phyloP scores from a whole-genome alignment of 2,113 vertebrate genomes.

The Centropristis striata region DNA sequence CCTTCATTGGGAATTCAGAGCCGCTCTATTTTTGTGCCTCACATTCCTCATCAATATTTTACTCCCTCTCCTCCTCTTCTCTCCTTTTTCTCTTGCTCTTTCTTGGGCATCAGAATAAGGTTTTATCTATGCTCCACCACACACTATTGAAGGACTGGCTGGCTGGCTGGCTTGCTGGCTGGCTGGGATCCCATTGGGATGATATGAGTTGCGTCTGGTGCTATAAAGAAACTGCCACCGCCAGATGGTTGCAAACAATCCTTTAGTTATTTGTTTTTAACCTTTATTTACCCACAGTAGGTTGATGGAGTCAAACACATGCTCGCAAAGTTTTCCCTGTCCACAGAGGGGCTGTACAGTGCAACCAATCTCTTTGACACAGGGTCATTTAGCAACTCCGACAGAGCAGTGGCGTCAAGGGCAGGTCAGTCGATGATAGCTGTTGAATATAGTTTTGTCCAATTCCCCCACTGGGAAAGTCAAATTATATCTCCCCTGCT shows the following conservation, averaged over 20 bases:
- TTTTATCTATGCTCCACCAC: constrained; percentile 77
- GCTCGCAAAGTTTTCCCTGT: constrained; percentile 15
- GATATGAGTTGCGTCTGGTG: constrained; percentile 63
- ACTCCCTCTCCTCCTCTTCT: constrained; percentile 51
- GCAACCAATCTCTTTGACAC: constrained; percentile 46
- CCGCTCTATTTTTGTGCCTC: constrained; percentile 75
- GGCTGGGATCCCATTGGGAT: constrained; percentile 67
- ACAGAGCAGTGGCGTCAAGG: constrained; percentile 43
- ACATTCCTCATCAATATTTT: constrained; percentile 83
- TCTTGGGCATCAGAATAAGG: constrained; percentile 68
- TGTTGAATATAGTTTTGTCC: constrained; percentile 51
- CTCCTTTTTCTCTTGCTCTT: constrained; percentile 24
- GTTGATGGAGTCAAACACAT: constrained; percentile 41
- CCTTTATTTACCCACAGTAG: constrained; percentile 58
- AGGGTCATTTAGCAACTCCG: constrained; percentile 47
- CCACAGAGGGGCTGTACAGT: constrained; percentile 37
- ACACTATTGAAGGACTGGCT: constrained; percentile 65
- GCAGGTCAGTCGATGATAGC: constrained; percentile 41
- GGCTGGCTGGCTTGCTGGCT: constrained; percentile 43
- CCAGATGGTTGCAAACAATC: constrained; percentile 80
- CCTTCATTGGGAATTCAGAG: constrained; percentile 69
- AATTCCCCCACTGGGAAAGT: constrained; percentile 31
- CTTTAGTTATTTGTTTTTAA: constrained; percentile 59
- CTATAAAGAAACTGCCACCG: constrained; percentile 61
- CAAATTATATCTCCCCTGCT: constrained; percentile 50